Base-by-base conservation (phyloP, 2,797 vertebrate species). In the Sciurus carolinensis region DNA sequence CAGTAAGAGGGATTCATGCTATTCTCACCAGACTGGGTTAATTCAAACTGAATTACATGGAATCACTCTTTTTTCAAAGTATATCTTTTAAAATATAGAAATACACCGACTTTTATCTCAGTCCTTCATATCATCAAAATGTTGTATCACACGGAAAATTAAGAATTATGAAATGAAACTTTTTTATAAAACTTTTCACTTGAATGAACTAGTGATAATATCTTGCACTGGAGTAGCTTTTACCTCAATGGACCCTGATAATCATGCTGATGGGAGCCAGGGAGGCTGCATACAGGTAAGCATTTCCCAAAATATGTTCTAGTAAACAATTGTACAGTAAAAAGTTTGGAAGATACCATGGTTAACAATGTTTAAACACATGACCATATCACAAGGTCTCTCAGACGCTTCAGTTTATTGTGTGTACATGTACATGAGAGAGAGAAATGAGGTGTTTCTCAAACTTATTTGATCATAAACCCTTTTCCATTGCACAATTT, bases 141-240 rank as follows among this genome's bases (percentile, higher is more conserved):
- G 28, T 59, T 94, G 50, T 33, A 47, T 22, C 24, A 30, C 20
- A 87, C 14, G 73, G 10, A 81, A 92, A 90, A 95, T 54, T 39
- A 92, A 89, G 59, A 84, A 94, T 77, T 87, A 71, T 50, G 3
- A 86, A 79, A 77, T 79, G 5, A 91, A 96, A 59, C 5, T 28
- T 47, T 79, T 77, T 64, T 62, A 57, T 50, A 28, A 17, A 66
- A 80, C 52, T 92, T 93, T 95, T 47, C 24, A 62, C 14, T 66
- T 62, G 20, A 82, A 73, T n/a, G 15, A 75, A 26, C 26, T 44
- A 75, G 50, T n/a, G 50, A 71, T 82, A 81, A 67, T 67, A 80
- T 17, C 30, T 80, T 79, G 76, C 0, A 12, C 2, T 66, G n/a
- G 50, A 87, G 47, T 47, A 44, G 28, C 8, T 77, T 90, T 88